A percentile compares a stretch with the other conserved stretches of the same genome.
Evolutionary conservation across 2,113 vertebrate genomes (phyloP).

Genomic region (Myiozetetes cayanensis): DNA sequence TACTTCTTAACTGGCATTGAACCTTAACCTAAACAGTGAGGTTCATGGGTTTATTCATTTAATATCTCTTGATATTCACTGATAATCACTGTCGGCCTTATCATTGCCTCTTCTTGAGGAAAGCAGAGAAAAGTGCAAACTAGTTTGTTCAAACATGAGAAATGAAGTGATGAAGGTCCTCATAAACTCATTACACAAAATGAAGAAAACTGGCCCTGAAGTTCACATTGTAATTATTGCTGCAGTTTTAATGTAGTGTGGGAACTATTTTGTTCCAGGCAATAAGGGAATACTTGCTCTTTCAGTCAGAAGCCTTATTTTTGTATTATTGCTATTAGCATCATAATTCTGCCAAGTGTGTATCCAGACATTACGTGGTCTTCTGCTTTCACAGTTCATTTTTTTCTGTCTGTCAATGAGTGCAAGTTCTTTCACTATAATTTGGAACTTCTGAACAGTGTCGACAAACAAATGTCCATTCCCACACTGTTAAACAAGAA

Average conservation of each 20-base stretch:
- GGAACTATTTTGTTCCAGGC: not conserved
- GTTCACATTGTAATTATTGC: not conserved
- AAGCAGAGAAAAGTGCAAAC: not conserved
- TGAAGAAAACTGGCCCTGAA: not conserved
- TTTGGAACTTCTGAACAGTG: not conserved
- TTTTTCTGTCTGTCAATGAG: not conserved
- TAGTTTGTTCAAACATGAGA: not conserved
- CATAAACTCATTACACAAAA: not conserved
- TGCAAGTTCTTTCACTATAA: not conserved
- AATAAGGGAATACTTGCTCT: not conserved
- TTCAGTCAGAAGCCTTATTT: not conserved
- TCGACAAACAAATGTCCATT: not conserved
- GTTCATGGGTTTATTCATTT: not conserved
- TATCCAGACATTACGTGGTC: not conserved
- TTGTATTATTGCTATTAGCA: not conserved
- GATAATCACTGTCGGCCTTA: not conserved
- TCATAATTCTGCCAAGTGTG: not conserved
- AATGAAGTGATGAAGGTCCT: not conserved
- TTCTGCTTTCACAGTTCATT: constrained; percentile 20
- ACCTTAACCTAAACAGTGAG: not conserved
- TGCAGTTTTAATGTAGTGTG: not conserved
- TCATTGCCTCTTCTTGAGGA: not conserved
- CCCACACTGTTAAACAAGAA: not conserved
- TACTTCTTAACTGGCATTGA: not conserved
- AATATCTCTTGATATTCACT: not conserved